Conservation (phyloP, 2,888 invertebrate genomes). For the Ceraclea dissimilis region DNA sequence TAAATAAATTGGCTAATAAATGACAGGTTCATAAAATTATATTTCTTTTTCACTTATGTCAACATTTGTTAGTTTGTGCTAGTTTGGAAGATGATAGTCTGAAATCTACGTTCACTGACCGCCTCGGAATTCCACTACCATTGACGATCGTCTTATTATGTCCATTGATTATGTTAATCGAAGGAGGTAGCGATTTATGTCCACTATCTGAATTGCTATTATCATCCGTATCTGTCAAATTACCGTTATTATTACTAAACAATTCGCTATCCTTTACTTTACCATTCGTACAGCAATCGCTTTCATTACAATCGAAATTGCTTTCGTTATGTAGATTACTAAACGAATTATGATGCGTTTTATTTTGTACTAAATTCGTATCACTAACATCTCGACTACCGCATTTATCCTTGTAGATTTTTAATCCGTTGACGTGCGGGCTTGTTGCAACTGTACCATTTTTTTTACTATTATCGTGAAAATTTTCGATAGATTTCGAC, state of each 20-base stretch:
- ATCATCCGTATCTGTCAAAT: constrained; percentile 45
- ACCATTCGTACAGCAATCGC: background rate
- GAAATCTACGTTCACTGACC: constrained; percentile 38
- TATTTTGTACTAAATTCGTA: constrained; percentile 2
- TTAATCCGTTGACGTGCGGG: background rate
- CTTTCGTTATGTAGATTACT: constrained; percentile 39
- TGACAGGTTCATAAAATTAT: constrained; percentile 8
- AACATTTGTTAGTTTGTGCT: constrained; percentile 25
- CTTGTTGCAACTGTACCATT: background rate
- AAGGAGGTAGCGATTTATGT: constrained; percentile 47
- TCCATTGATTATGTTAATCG: constrained; percentile 38
- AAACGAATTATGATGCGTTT: constrained; percentile 45
- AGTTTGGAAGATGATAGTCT: constrained; percentile 42
- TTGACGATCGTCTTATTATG: constrained; percentile 33
- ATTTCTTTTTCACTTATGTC: constrained; percentile 7
- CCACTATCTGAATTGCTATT: constrained; percentile 49
- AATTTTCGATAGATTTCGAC: constrained; percentile 47
- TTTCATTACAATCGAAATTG: constrained; percentile 7
- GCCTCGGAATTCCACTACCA: constrained; percentile 42
- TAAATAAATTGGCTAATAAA: constrained; percentile 31
- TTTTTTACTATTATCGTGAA: constrained; percentile 30
- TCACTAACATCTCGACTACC: background rate
- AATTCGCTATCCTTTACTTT: constrained; percentile 25
- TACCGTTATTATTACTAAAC: constrained; percentile 33
- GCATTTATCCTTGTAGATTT: background rate